These are phyloP conservation scores for Agrilus cyanescens DNA, from an alignment of 2,888 invertebrate genomes.

Conservation along the genomic window DNA sequence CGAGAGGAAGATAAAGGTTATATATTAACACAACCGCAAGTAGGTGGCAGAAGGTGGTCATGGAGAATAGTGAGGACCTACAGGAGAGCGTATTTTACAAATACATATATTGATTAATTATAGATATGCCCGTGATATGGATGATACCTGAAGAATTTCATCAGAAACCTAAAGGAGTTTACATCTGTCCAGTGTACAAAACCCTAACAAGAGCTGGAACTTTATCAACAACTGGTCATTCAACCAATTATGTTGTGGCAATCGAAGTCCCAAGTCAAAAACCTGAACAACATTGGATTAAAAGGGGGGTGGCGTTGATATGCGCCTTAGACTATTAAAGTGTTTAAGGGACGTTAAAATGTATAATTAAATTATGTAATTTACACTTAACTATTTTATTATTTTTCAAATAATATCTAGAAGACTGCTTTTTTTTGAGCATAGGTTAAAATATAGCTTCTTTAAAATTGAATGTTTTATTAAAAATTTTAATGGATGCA, in stretches of 20 bases:
- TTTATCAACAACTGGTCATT: slow-evolving; percentile 56
- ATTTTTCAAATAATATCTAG: too few relatives aligned
- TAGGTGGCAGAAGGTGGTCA: too few relatives aligned
- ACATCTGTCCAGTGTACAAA: slow-evolving; percentile 54
- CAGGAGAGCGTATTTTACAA: too few relatives aligned
- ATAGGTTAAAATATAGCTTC: too few relatives aligned
- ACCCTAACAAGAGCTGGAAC: slow-evolving; percentile 50
- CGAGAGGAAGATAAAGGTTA: too few relatives aligned
- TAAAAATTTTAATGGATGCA: too few relatives aligned
- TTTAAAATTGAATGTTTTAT: too few relatives aligned
- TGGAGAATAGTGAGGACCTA: too few relatives aligned
- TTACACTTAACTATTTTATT: too few relatives aligned
- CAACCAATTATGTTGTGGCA: slow-evolving; percentile 53
- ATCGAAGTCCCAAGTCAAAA: slow-evolving; percentile 47
- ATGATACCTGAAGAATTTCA: slow-evolving; percentile 55
- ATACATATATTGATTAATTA: slow-evolving; percentile 8
- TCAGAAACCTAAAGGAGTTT: slow-evolving; percentile 37
- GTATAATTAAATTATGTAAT: too few relatives aligned
- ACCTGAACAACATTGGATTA: slow-evolving; percentile 48
- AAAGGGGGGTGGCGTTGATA: slow-evolving; percentile 47
- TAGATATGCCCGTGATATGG: slow-evolving; percentile 60
- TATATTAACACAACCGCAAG: too few relatives aligned
- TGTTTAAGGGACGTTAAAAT: background rate
- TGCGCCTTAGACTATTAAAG: slow-evolving; percentile 42
- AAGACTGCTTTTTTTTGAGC: too few relatives aligned